Conservation (phyloP, 2,888 invertebrate species). For the Lapara coniferarum region DNA sequence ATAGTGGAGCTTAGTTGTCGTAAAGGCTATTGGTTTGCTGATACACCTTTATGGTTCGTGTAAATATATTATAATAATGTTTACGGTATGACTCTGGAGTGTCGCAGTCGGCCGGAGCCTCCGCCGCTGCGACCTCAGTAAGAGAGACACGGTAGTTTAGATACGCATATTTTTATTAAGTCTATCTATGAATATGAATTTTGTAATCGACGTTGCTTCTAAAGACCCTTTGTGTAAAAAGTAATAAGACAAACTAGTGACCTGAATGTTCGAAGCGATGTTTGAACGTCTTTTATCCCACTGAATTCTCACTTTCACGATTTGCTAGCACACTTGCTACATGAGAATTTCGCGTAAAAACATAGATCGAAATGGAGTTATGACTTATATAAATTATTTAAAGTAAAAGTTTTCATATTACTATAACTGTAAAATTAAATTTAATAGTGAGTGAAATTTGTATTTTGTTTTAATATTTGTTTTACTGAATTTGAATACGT, state of each 20-base stretch:
- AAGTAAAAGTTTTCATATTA: conserved; percentile 78
- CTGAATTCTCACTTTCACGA: conserved; percentile 81
- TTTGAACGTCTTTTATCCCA: conserved; percentile 74
- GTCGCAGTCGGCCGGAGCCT: conserved; percentile 42
- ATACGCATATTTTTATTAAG: conserved; percentile 83
- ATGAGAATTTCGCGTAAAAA: conserved; percentile 73
- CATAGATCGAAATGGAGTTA: conserved; percentile 77
- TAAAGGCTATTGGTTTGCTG: conserved; percentile 81
- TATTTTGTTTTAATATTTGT: conserved; percentile 82
- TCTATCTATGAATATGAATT: conserved; percentile 79
- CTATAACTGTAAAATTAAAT: conserved; percentile 82
- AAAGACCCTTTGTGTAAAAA: conserved; percentile 82
- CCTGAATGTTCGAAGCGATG: conserved; percentile 81
- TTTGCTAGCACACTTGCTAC: conserved; percentile 77
- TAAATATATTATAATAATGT: conserved; percentile 81
- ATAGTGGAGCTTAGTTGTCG: conserved; percentile 81
- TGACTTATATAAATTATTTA: conserved; percentile 81
- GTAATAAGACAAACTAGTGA: conserved; percentile 82
- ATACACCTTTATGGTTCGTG: conserved; percentile 80
- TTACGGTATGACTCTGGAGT: conserved; percentile 76
- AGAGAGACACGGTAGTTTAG: conserved; percentile 76
- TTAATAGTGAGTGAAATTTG: conserved; percentile 84
- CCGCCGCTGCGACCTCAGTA: conserved; percentile 45
- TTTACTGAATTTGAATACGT: conserved; percentile 83
- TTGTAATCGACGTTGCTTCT: conserved; percentile 83